A percentile compares a stretch with the other conserved stretches of the same genome.
These are phyloP conservation scores for Drosophila sulfurigaster DNA, from an alignment of 1,140 invertebrate genomes.

Conservation along the genomic window DNA sequence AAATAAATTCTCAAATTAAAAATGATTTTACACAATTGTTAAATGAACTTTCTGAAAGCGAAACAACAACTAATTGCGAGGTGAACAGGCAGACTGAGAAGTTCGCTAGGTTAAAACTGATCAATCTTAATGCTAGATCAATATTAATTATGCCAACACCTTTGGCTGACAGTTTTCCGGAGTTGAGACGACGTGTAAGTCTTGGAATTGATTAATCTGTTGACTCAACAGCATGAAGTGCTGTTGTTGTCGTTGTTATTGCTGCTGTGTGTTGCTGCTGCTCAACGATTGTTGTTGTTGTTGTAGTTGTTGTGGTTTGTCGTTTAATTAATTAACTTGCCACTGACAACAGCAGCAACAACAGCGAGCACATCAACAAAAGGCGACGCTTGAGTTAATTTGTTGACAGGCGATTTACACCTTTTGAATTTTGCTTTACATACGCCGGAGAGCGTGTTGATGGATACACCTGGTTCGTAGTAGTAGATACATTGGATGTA, in stretches of 20 bases:
- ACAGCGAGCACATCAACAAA: slow-evolving; percentile 23
- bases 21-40: background rate
- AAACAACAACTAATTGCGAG: background rate
- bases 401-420: slow-evolving; percentile 77
- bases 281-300: slow-evolving; percentile 23
- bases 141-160: slow-evolving; percentile 82
- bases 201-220: slow-evolving; percentile 75
- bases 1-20: background rate
- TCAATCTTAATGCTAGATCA: slow-evolving; percentile 61
- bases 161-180: slow-evolving; percentile 60
- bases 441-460: slow-evolving; percentile 56
- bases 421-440: slow-evolving; percentile 67
- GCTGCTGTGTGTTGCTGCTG: slow-evolving; percentile 51
- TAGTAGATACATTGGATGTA: slow-evolving; percentile 26
- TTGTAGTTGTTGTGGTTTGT: slow-evolving; percentile 59
- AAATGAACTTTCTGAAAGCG: background rate
- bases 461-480: slow-evolving; percentile 41
- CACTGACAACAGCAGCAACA: slow-evolving; percentile 45
- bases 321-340: slow-evolving; percentile 79
- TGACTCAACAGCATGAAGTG: slow-evolving; percentile 52
- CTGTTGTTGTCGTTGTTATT: slow-evolving; percentile 26
- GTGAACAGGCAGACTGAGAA: background rate
- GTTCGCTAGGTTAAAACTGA: slow-evolving; percentile 34
- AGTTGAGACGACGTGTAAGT: slow-evolving; percentile 39
- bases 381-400: slow-evolving; percentile 71